These are phyloP conservation scores for Microctenopoma steveboyesi DNA, from an alignment of 2,797 vertebrate species.

Conservation along the genomic window DNA sequence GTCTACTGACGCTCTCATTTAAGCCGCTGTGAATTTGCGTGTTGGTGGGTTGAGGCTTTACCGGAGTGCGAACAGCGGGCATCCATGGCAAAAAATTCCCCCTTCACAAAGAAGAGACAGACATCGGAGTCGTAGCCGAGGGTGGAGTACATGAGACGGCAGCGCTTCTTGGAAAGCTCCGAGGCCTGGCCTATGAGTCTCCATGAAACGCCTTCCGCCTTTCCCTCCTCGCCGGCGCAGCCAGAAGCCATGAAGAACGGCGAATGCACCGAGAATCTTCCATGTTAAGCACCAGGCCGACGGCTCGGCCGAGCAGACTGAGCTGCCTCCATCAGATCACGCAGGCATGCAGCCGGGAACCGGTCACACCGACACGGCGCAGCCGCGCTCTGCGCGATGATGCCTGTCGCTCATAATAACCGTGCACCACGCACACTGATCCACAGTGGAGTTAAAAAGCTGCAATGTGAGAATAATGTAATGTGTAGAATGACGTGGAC, in stretches of 20 bases:
- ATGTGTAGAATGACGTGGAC: no score
- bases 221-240: slow-evolving; percentile 54
- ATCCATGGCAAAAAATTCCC: slow-evolving; percentile 83
- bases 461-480: no score
- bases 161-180: slow-evolving; percentile 77
- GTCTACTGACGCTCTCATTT: slow-evolving; percentile 4
- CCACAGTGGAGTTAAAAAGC: no score
- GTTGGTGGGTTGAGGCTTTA: slow-evolving; percentile 41
- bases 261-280: slow-evolving; percentile 33
- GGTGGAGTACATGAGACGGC: slow-evolving; percentile 77
- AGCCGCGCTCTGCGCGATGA: neutral
- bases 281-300: slow-evolving; percentile 28
- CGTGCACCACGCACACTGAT: neutral
- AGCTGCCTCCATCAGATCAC: slow-evolving; percentile 16
- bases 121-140: slow-evolving; percentile 75
- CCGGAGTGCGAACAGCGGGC: slow-evolving; percentile 83
- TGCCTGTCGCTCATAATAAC: neutral
- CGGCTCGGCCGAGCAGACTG: slow-evolving; percentile 11
- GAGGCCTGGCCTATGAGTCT: slow-evolving; percentile 75
- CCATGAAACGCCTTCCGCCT: slow-evolving; percentile 65
- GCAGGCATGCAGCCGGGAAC: slow-evolving; percentile 18
- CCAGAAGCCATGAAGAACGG: slow-evolving; percentile 73
- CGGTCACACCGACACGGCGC: neutral
- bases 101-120: slow-evolving; percentile 79
- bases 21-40: neutral